Conservation (phyloP, 2,888 invertebrate species). For the Spicauda simplicius region DNA sequence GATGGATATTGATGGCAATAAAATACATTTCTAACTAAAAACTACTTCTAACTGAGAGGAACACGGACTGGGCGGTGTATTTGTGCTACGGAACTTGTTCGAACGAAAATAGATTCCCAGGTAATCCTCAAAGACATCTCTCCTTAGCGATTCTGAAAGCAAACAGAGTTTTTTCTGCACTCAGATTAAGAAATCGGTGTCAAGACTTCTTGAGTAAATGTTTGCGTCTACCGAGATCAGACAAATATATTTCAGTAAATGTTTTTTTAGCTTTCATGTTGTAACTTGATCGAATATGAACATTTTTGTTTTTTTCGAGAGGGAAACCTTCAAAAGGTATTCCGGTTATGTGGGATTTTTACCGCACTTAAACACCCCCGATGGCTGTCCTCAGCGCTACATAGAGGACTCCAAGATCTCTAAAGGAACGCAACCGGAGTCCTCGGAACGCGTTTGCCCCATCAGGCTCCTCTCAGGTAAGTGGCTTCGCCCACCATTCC, state of each 20-base stretch:
- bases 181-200: constrained; percentile 4
- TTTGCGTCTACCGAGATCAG: background rate
- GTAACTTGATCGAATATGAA: too few relatives aligned
- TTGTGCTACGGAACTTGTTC: constrained; percentile 13
- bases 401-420: too few relatives aligned
- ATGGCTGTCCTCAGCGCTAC: too few relatives aligned
- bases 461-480: too few relatives aligned
- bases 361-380: too few relatives aligned
- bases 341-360: too few relatives aligned
- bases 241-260: background rate
- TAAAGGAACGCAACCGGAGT: too few relatives aligned
- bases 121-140: constrained; percentile 31
- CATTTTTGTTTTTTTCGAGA: too few relatives aligned
- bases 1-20: background rate
- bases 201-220: constrained; percentile 5
- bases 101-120: constrained; percentile 29
- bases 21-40: too few relatives aligned
- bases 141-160: constrained; percentile 1
- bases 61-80: constrained; percentile 7
- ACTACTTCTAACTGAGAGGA: background rate
- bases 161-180: constrained; percentile 8
- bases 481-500: too few relatives aligned
- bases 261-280: background rate
- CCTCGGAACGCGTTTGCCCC: too few relatives aligned
- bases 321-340: too few relatives aligned